Percentiles rank a stretch among this genome's conserved stretches.
phyloP scores from a whole-genome alignment of 2,113 vertebrate species.

The Sinocyclocheilus maitianheensis region DNA sequence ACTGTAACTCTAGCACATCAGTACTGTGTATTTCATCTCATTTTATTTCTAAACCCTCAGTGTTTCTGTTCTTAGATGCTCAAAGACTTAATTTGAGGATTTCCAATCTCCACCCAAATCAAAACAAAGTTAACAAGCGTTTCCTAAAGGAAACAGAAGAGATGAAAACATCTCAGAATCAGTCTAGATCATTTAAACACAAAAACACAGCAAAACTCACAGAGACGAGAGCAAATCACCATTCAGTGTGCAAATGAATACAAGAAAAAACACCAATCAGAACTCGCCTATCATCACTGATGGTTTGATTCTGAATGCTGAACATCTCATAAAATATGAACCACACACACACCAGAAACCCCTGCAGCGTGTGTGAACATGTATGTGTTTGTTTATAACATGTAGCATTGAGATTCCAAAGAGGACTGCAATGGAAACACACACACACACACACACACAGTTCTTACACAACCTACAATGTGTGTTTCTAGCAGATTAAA shows the following conservation, averaged over 20 bases:
- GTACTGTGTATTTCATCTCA: not conserved
- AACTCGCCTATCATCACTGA: not conserved
- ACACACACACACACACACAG: conserved; percentile 42
- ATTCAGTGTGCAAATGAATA: not conserved
- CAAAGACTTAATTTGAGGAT: not conserved
- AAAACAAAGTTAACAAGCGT: not conserved
- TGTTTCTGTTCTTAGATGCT: not conserved
- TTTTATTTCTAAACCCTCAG: too few species aligned
- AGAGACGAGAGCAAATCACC: not conserved
- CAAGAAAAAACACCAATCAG: not conserved
- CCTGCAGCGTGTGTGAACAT: not conserved
- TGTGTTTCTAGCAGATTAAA: not conserved
- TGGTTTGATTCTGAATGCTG: not conserved
- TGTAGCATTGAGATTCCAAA: not conserved
- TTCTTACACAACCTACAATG: not conserved
- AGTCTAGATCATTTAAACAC: not conserved
- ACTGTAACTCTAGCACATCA: not conserved
- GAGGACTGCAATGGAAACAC: not conserved
- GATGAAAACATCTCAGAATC: not conserved
- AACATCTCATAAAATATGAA: too few species aligned
- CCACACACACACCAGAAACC: not conserved
- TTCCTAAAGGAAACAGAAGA: not conserved
- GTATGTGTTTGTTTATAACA: conserved; percentile 11
- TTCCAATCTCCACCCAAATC: not conserved
- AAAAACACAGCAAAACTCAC: not conserved